phyloP scores from a whole-genome alignment of 2,888 invertebrate species.

The Aspidiotus rigidus region DNA sequence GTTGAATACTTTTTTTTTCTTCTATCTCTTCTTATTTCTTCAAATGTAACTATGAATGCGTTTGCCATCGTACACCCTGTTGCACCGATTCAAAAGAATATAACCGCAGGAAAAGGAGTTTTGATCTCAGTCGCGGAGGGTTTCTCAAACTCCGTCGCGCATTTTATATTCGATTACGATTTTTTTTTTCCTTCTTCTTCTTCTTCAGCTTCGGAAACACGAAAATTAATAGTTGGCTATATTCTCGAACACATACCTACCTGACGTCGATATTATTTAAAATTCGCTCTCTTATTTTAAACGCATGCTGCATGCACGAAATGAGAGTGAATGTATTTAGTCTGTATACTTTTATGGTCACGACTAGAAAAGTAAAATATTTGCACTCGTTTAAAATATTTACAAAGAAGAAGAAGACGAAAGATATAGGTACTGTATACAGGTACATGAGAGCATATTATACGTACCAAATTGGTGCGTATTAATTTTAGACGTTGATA shows the following conservation, averaged over 20 bases:
- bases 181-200: not conserved
- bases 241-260: no score
- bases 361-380: not conserved
- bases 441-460: no score
- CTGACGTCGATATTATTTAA: no score
- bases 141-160: not conserved
- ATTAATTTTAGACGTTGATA: conserved; percentile 4
- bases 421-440: not conserved
- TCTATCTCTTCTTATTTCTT: no score
- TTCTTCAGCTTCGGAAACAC: no score
- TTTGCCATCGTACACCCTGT: not conserved
- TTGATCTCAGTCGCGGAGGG: not conserved
- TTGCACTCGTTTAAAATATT: not conserved
- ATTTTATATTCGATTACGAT: not conserved
- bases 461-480: not conserved
- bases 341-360: not conserved
- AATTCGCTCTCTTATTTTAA: no score
- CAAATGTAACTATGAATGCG: no score
- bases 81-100: not conserved
- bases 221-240: no score
- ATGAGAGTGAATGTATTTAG: no score
- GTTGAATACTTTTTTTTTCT: not conserved
- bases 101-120: not conserved
- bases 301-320: no score
- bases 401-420: not conserved